Evolutionary conservation across 2,113 vertebrate genomes (phyloP), one percentile per base, ranked within the genome.

Genomic region (Gasterosteus nipponicus): DNA sequence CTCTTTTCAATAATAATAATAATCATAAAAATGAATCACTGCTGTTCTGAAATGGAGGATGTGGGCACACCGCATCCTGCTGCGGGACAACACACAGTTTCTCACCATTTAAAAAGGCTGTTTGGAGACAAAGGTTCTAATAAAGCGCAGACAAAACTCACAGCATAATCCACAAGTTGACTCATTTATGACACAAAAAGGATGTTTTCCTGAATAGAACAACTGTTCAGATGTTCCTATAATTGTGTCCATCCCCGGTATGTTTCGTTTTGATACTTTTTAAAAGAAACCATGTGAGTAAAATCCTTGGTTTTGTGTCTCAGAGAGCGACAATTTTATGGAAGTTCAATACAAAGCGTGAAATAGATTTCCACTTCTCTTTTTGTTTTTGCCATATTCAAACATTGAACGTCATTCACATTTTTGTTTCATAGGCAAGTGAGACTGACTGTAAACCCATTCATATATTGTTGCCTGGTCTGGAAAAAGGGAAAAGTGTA

Each of bases 1-100:
- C 14, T 59, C 60, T 57, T 73, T 60, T 67, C 84, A 88, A 87
- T 87, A 81, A 86, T 85, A 82, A 87, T 84, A 82, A 87, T 84
- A 83, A 83, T 81, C 61, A 67, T 77, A 79, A 73, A 79, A 86
- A 86, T 90, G 77, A 80, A 47, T 73, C 72, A 69, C 69, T 3
- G 77, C 63, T 15, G 7, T 65, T 65, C 2, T 68, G 71, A 81
- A 69, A 83, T 42, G 46, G 73, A 84, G 60, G 33, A 53, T 78
- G 75, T 73, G 63, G 39, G 58, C 18, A 41, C 49, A n/a, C 5
- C 14, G 63, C 54, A 46, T 46, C 59, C 7, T 41, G 56, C 62
- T 66, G 35, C 22, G 49, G 68, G 54, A 77, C 42, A 53, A 64
- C 22, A 19, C 70, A 35, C 33, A 16, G 49, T 16, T 49, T 72